phyloP scores from a whole-genome alignment of 2,888 invertebrate species.

The Autographa pulchrina region DNA sequence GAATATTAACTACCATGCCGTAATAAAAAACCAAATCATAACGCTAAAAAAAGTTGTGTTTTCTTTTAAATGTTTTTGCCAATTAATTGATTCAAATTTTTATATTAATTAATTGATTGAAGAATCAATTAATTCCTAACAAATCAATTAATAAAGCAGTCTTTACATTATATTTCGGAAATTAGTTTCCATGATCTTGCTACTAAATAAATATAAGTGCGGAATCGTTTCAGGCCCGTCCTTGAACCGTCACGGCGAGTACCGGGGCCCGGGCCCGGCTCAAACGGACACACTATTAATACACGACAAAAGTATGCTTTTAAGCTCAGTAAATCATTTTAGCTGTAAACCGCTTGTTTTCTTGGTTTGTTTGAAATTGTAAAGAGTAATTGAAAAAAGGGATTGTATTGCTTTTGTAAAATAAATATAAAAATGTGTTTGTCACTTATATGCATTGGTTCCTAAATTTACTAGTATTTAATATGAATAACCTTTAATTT shows the following conservation, averaged over 20 bases:
- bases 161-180: conserved; percentile 10
- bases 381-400: neutral
- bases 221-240: conserved; percentile 50
- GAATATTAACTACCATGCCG: too few relatives aligned
- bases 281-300: conserved; percentile 51
- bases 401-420: neutral
- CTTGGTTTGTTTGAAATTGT: conserved; percentile 7
- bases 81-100: neutral
- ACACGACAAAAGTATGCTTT: conserved; percentile 49
- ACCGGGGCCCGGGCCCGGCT: conserved; percentile 40
- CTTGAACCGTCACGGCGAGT: conserved; percentile 62
- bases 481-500: too few relatives aligned
- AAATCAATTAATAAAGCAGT: neutral
- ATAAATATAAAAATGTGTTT: too few relatives aligned
- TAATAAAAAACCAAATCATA: too few relatives aligned
- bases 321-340: conserved; percentile 53
- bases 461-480: too few relatives aligned
- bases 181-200: conserved; percentile 38
- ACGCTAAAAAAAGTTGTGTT: too few relatives aligned
- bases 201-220: conserved; percentile 67
- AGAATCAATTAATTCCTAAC: neutral
- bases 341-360: conserved; percentile 26
- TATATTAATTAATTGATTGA: neutral
- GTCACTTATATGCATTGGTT: too few relatives aligned
- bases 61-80: neutral